Base-by-base conservation (phyloP, 2,113 vertebrate species). In the Carollia perspicillata region DNA sequence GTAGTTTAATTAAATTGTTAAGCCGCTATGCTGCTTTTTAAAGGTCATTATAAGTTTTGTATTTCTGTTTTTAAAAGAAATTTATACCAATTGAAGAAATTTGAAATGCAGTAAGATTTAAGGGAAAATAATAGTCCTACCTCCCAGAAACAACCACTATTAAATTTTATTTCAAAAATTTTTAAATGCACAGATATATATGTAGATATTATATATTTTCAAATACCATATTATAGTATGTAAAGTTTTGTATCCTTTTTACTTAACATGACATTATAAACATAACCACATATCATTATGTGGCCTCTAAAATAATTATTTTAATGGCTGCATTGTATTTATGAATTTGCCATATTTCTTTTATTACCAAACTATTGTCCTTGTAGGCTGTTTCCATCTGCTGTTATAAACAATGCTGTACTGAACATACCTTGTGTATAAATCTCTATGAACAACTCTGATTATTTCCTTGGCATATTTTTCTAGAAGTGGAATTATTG, bases 91-190 rank as follows among this genome's bases (percentile, higher is more conserved):
- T 94, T 75, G 49, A 90, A 63, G 69, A 94, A 51, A 74, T 92
- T 79, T 94, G 60, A 92, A 90, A 92, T 86, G 58, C 42, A 58
- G 33, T 75, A 92, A 90, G 8, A 4, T 58, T 93, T 92, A 68
- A 79, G 17, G 8, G 40, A 44, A 14, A 26, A 71, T 65, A 65
- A 42, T 26, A 93, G 23, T 55, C 11, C 20, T 89, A 42, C 42
- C 37, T 89, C 12, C 33, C 35, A 35, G 44, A 81, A 75, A 72
- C 18, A 93, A 42, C 37, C 11, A 28, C 40, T 42, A 7, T 87
- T 93, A 90, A 97, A 79, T 87, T 96, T 84, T 16, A 84, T 80
- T 92, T 94, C 49, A 68, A 10, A 86, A 65, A 80, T 33, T 87
- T 68, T 86, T 60, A 60, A 87, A 87, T 89, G 47, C 28, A 63